These are phyloP conservation scores for Calyptommatus sinebrachiatus DNA, from an alignment of 2,113 vertebrate genomes.

Conservation along the genomic window DNA sequence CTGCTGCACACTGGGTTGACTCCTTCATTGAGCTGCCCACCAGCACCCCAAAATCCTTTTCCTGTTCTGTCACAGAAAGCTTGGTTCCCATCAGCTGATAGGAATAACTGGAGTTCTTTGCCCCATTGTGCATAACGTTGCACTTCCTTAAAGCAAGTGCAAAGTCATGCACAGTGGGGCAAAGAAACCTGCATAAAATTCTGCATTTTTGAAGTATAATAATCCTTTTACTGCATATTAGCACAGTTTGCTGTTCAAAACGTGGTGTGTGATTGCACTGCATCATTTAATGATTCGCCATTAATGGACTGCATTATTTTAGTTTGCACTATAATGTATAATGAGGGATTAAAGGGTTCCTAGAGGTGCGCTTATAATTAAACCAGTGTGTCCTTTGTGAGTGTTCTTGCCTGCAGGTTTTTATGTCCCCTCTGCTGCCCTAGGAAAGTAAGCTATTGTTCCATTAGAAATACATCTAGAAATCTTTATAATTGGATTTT, in stretches of 20 bases:
- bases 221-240: background rate
- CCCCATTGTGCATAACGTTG: too few species aligned
- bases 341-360: conserved; percentile 1
- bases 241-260: background rate
- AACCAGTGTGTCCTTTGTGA: conserved; percentile 6
- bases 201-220: background rate
- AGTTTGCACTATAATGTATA: conserved; percentile 7
- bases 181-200: background rate
- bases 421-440: conserved; percentile 4
- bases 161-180: too few species aligned
- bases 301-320: conserved; percentile 10
- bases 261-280: background rate
- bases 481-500: conserved; percentile 24
- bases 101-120: too few species aligned
- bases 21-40: too few species aligned
- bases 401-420: conserved; percentile 9
- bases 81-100: too few species aligned
- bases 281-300: background rate
- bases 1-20: too few species aligned
- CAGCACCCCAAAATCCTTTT: too few species aligned
- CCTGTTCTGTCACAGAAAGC: too few species aligned
- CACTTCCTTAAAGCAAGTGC: too few species aligned
- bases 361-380: conserved; percentile 14
- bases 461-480: background rate
- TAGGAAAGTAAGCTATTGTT: conserved; percentile 12